Percentiles rank a stretch among this genome's conserved stretches.
Conservation (phyloP, 2,113 vertebrate genomes). For the Eonycteris spelaea region DNA sequence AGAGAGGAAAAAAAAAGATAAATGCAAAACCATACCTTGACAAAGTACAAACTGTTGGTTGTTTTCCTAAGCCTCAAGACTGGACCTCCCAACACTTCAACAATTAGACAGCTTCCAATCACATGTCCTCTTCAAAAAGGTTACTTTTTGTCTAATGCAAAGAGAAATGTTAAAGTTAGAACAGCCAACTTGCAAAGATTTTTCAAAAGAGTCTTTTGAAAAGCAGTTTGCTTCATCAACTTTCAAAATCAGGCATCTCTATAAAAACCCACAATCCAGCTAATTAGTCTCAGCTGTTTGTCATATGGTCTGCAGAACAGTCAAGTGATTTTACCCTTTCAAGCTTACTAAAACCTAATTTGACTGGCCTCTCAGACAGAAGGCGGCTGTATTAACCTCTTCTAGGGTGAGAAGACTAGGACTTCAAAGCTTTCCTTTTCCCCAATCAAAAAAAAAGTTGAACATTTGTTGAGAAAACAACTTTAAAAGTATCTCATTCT, state of each 20-base stretch:
- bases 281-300: slow-evolving; percentile 90
- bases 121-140: slow-evolving; percentile 66
- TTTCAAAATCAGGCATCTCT: slow-evolving; percentile 53
- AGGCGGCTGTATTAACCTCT: slow-evolving; percentile 10
- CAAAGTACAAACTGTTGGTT: neutral
- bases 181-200: neutral
- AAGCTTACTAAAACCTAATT: neutral
- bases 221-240: neutral
- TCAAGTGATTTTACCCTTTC: slow-evolving; percentile 82
- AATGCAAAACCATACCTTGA: slow-evolving; percentile 49
- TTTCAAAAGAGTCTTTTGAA: slow-evolving; percentile 45
- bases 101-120: slow-evolving; percentile 43
- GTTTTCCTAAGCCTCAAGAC: neutral
- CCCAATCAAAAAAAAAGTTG: neutral
- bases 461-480: neutral
- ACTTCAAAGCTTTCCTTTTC: neutral
- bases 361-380: neutral
- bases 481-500: neutral
- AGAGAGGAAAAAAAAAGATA: neutral
- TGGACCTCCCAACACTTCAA: neutral
- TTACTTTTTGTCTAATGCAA: slow-evolving; percentile 48
- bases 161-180: slow-evolving; percentile 54
- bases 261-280: slow-evolving; percentile 70
- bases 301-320: slow-evolving; percentile 83
- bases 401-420: neutral